Evolutionary conservation across 2,888 invertebrate genomes (phyloP).

Genomic region (Callosobruchus maculatus): DNA sequence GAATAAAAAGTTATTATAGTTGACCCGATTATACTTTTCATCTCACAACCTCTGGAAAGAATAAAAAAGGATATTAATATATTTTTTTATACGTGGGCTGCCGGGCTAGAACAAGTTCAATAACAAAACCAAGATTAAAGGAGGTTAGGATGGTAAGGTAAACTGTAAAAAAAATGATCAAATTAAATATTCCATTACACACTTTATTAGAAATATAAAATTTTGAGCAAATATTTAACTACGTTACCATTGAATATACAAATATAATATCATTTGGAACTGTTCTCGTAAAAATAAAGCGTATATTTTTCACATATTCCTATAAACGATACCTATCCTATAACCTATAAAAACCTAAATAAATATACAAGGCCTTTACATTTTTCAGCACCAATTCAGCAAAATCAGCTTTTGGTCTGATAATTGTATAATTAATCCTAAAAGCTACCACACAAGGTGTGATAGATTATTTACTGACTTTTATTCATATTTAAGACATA

Average conservation of each 20-base stretch:
- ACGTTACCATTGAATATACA: not conserved
- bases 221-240: slow-evolving; percentile 13
- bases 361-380: not conserved
- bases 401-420: not conserved
- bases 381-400: not conserved
- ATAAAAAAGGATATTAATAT: too few species aligned
- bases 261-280: not conserved
- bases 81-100: too few species aligned
- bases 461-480: too few species aligned
- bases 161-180: not conserved
- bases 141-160: too few species aligned
- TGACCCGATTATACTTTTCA: not conserved
- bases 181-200: not conserved
- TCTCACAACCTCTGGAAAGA: not conserved
- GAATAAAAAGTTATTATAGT: slow-evolving; percentile 9
- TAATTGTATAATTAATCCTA: too few species aligned
- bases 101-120: too few species aligned
- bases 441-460: too few species aligned
- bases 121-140: too few species aligned
- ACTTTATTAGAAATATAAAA: slow-evolving; percentile 11
- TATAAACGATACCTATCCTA: not conserved
- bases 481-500: too few species aligned
- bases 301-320: not conserved
- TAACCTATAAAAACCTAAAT: not conserved
- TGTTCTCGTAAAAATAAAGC: not conserved